Evolutionary conservation across 2,113 vertebrate species (phyloP), one percentile per base, ranked within the genome.

Genomic region (Bufo gargarizans): DNA sequence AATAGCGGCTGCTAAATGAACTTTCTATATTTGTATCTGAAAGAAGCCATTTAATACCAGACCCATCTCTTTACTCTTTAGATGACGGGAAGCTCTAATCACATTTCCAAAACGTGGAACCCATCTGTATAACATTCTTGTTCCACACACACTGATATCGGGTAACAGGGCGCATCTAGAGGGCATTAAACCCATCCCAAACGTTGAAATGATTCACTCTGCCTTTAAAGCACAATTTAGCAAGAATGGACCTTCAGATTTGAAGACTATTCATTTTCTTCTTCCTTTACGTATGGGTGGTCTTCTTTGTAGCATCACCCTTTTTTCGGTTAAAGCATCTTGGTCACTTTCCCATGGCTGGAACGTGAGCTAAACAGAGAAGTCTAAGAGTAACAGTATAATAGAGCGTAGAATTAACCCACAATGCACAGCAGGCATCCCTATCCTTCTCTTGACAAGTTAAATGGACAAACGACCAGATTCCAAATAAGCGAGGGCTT

Each of bases 371-470:
- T 55, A 55, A 88, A 77, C 65, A 47, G 55, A 61, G 71, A 45
- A 71, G 47, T 43, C 55, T 22, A 76, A 61, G 45, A 63, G 56
- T 83, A 71, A 80, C 76, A 55, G 20, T 50, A 86, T 77, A 86
- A 86, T 65, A 55, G 85, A 65, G n/a, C 47, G 61, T 55, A 80
- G 85, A 87, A 87, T 87, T 49, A 87, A 87, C 85, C 79, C 56
- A 83, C 86, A 88, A 77, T 88, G 72, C 79, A 83, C 86, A 88
- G 86, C 86, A 83, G 86, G 86, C 59, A 20, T 88, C 69, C 43
- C 86, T 55, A 56, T 77, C 33, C 71, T 20, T 72, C 56, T 22
- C 56, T 67, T 83, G 69, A 88, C 86, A 83, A 45, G 58, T 87
- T 81, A 72, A 87, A 88, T 82, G 65, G 56, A 20, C 9, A 49